Percentiles rank a stretch among this genome's conserved stretches.
These are phyloP conservation scores for Agrotis ipsilon DNA, from an alignment of 2,888 invertebrate genomes.

Conservation along the genomic window DNA sequence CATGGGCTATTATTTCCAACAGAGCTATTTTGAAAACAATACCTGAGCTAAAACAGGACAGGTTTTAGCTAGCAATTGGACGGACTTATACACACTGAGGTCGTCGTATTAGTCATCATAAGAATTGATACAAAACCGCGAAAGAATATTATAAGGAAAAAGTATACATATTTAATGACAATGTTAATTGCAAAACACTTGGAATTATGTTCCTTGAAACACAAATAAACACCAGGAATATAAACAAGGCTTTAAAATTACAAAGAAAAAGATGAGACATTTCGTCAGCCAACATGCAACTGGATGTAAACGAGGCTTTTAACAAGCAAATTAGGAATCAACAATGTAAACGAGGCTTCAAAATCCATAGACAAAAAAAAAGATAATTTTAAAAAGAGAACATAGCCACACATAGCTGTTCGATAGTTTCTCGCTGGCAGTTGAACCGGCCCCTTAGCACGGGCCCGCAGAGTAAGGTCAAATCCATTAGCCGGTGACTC, in stretches of 20 bases:
- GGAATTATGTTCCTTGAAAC: not conserved
- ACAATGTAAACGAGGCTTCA: not conserved
- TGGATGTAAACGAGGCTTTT: not conserved
- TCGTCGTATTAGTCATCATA: constrained; percentile 29
- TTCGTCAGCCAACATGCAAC: not conserved
- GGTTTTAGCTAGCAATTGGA: constrained; percentile 36
- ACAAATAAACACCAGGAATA: not conserved
- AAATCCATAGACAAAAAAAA: constrained; percentile 1
- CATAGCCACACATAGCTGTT: constrained; percentile 7
- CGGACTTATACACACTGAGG: constrained; percentile 10
- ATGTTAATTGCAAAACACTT: constrained; percentile 1
- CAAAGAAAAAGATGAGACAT: not conserved
- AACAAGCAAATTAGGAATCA: not conserved
- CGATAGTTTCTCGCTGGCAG: constrained; percentile 48
- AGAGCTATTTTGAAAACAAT: constrained; percentile 46
- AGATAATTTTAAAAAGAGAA: constrained; percentile 34
- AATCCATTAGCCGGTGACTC: constrained; percentile 73
- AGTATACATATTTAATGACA: not conserved
- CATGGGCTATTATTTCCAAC: constrained; percentile 50
- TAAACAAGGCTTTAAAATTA: not conserved
- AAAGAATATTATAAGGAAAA: constrained; percentile 20
- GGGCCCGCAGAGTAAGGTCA: constrained; percentile 70
- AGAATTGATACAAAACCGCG: constrained; percentile 24
- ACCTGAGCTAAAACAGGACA: constrained; percentile 37
- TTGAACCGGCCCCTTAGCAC: constrained; percentile 61